Conservation (phyloP, 2,797 vertebrate species). For the Chelonia mydas region DNA sequence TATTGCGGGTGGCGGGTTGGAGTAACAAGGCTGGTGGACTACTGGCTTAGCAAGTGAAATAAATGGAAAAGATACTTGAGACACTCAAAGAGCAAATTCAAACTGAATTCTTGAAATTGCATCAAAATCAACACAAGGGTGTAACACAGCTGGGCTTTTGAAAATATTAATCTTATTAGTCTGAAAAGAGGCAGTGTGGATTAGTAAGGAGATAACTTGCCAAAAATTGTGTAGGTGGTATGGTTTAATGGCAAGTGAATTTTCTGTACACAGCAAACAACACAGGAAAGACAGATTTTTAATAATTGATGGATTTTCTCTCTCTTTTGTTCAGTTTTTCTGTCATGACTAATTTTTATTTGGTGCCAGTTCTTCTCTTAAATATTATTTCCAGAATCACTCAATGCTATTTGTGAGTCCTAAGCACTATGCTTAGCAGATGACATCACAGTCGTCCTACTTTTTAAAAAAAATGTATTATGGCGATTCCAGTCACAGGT, state of each 20-base stretch:
- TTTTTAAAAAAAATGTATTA: not conserved
- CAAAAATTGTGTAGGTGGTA: not conserved
- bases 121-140: constrained; percentile 31
- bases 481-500: not conserved
- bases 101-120: not conserved
- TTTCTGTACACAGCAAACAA: not conserved
- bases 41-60: constrained; percentile 2
- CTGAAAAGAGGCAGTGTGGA: not conserved
- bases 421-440: not conserved
- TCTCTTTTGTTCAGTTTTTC: not conserved
- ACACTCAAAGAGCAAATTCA: constrained; percentile 9
- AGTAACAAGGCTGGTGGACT: not conserved
- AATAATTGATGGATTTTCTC: not conserved
- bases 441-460: not conserved
- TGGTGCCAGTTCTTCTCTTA: not conserved
- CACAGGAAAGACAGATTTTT: not conserved
- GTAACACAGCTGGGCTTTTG: not conserved
- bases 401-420: not conserved
- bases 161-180: not conserved
- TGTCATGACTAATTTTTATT: not conserved
- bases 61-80: not conserved
- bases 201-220: not conserved
- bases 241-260: not conserved
- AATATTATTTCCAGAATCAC: not conserved
- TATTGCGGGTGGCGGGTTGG: not conserved